Base-by-base conservation (phyloP, 1,140 invertebrate species). In the Cataglyphis hispanica region DNA sequence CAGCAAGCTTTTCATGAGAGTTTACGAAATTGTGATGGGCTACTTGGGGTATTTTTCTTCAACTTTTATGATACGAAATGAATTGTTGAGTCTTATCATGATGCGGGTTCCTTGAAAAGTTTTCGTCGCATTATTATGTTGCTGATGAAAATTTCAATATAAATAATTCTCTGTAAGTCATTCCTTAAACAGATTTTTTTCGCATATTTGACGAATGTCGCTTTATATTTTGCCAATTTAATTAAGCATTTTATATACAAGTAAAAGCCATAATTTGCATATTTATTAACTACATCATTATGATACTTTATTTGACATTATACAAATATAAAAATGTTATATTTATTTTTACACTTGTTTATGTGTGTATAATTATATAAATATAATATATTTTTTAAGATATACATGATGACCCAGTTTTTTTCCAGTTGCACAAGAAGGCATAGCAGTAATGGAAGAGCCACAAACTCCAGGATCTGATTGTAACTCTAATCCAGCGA, bases 391-490 rank as follows among this genome's bases (percentile, higher is more conserved):
- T 40, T 78, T 25, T 5, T 61, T 25, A 11, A 25, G 40, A 11
- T 40, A 40, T 37, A 37, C 10, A 13, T 6, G 1, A 11, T 43
- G 22, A 66, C 37, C 13, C 11, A 34, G 25, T 77, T 67, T 40
- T 50, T 1, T 25, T 13, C 31, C 31, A 95, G 93, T 93, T 89
- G 91, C 89, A 78, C 90, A 90, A 77, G 93, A 93, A 84, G 90
- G 91, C 84, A 89, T 84, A 86, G 80, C 92, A 90, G 92, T 92
- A 81, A 95, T 95, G 94, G 94, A 95, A 89, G 94, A 95, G 89
- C 93, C 94, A 80, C 94, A 95, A 86, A 96, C 96, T 87, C 96
- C 96, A 75, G 95, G 96, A 86, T 96, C 96, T 19, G 96, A 96
- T 89, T 96, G 96, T 90, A 96, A 96, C 89, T 96, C 96, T 78